Evolutionary conservation across 2,797 vertebrate genomes (phyloP), one percentile per base, ranked within the genome.

Genomic region (Gadopsis marmoratus): DNA sequence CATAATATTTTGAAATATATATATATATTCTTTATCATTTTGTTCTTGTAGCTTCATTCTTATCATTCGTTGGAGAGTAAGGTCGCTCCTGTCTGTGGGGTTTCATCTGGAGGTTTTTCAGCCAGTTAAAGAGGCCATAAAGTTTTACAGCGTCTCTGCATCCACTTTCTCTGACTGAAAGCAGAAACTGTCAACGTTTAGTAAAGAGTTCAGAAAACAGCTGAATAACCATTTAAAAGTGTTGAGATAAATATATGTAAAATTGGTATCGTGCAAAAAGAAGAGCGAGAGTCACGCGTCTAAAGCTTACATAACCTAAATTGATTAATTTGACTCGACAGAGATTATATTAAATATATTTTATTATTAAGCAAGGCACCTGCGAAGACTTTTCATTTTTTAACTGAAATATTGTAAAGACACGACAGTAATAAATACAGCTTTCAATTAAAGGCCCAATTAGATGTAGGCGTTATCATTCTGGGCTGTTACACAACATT

Each of bases 61-160:
- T 43, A 2, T 2, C 0, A 5, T 4, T 35, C 45, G 1, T 11
- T 29, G 0, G 5, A 21, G 5, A 35, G 26, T 23, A 0, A 9
- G 12, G 26, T 41, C 0, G 14, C 39, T 35, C 1, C 14, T 39
- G 37, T 61, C 11, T 54, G 35, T 64, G 17, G 70, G 43, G 8
- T 23, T 72, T 55, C 31, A 26, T 71, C 43, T n/a, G 1, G 45
- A 61, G 50, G 56, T 26, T 58, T 65, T 72, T 76, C 10, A 43
- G 3, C 45, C 21, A 66, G n/a, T 31, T 66, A 6, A 63, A 63
- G 75, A 80, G 56, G 75, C 66, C 85, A 60, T 86, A 82, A 89
- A 82, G 74, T 89, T 90, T 90, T 80, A 89, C 83, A 62, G 71
- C 70, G 19, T 76, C 73, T 75, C 39, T 13, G 31, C 54, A 47